A percentile compares a stretch with the other conserved stretches of the same genome.
Evolutionary conservation across 1,140 invertebrate genomes (phyloP).

Genomic region (Nebria ingens): DNA sequence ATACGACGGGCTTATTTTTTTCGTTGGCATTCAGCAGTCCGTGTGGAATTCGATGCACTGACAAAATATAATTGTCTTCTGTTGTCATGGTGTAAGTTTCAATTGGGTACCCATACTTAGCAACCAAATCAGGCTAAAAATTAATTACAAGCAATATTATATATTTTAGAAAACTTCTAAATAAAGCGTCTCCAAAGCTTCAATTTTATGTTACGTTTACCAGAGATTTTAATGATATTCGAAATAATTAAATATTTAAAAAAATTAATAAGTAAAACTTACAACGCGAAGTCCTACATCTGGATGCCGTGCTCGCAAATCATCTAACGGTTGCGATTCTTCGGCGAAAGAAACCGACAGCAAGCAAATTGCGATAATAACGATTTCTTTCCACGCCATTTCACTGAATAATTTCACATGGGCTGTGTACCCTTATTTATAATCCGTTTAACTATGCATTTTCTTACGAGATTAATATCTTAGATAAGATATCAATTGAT

Average conservation of each 20-base stretch:
- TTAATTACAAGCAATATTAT: too few species aligned
- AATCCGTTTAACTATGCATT: too few species aligned
- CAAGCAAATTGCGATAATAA: neutral
- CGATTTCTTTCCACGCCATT: neutral
- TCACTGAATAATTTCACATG: too few species aligned
- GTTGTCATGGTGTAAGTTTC: conserved; percentile 47
- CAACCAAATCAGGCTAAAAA: conserved; percentile 39
- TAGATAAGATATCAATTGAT: too few species aligned
- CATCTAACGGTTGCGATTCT: conserved; percentile 44
- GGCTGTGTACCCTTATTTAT: too few species aligned
- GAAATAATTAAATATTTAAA: conserved; percentile 3
- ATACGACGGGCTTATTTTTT: conserved; percentile 36
- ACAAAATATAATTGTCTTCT: conserved; percentile 48
- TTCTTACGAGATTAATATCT: too few species aligned
- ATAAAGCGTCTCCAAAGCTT: too few species aligned
- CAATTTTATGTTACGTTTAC: too few species aligned
- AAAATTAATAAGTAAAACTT: too few species aligned
- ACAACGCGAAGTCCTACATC: conserved; percentile 32
- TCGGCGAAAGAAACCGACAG: neutral
- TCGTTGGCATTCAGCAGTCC: conserved; percentile 26
- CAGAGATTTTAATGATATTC: too few species aligned
- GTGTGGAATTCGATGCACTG: conserved; percentile 45
- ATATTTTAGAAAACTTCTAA: too few species aligned
- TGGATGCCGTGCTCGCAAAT: conserved; percentile 37
- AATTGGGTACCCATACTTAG: conserved; percentile 43